A percentile compares a stretch with the other conserved stretches of the same genome.
These are phyloP conservation scores for Megalurothrips usitatus DNA, from an alignment of 2,888 invertebrate genomes.

Conservation along the genomic window DNA sequence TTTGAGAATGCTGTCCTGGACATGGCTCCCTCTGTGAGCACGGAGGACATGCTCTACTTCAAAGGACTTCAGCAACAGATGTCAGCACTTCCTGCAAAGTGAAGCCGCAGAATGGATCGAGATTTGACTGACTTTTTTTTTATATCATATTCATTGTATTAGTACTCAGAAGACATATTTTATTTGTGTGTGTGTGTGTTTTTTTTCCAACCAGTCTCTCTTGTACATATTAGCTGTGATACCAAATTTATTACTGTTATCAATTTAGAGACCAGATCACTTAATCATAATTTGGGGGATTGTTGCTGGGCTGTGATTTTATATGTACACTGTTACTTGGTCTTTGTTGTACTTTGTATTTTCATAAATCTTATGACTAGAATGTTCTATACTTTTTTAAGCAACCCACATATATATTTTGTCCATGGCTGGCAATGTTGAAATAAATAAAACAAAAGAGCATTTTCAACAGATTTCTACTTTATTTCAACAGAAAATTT, in stretches of 20 bases:
- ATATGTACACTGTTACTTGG: too few relatives aligned
- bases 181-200: too few relatives aligned
- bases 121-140: too few relatives aligned
- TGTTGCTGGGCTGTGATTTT: background rate
- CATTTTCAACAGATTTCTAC: background rate
- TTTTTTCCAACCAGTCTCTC: background rate
- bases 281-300: too few relatives aligned
- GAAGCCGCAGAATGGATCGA: too few relatives aligned
- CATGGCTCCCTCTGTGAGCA: background rate
- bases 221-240: background rate
- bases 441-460: background rate
- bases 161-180: too few relatives aligned
- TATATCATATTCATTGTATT: too few relatives aligned
- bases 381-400: too few relatives aligned
- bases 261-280: too few relatives aligned
- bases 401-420: too few relatives aligned
- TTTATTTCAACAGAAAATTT: conserved; percentile 12
- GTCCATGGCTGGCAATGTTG: too few relatives aligned
- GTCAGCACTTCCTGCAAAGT: background rate
- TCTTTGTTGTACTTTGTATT: background rate
- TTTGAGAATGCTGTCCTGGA: background rate
- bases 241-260: background rate
- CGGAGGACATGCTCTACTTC: background rate
- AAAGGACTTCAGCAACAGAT: background rate
- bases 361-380: background rate